Base-by-base conservation (phyloP, 2,113 vertebrate species). In the Siphamia tubifer region DNA sequence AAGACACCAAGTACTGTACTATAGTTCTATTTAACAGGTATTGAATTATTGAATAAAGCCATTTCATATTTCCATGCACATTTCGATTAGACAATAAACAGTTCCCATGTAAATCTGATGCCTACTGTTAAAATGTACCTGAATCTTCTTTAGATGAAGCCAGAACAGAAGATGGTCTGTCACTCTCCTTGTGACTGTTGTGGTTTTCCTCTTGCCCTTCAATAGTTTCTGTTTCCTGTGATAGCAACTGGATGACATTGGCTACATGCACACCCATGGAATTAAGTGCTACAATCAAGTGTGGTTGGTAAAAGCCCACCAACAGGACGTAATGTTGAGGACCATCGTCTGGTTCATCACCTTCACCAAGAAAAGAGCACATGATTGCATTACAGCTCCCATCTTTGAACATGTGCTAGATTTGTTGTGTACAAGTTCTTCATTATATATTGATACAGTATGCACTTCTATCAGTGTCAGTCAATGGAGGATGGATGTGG, bases 271-370 rank as follows among this genome's bases (percentile, higher is more conserved):
- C 68, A 13, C 94, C 94, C 21, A 98, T 84, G 1, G 92, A 86
- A 32, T 87, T 82, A 51, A 98, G 91, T 8, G 92, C 82, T 1
- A 68, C 77, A 38, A 98, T 77, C 6, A 98, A 84, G 43, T 93
- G 90, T 11, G 91, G 94, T 65, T 93, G 89, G 38, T 93, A 69
- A 74, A 99, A 97, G 61, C 94, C 95, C 77, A 93, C 39, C 13
- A 98, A 73, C 53, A 99, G 87, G 78, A 97, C 80, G 83, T 98
- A 99, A 83, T 92, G 92, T 21, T 98, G 93, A 64, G 95, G 94
- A 44, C 96, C 97, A 38, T 96, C 94, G 6, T 94, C 93, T 58
- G 97, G 98, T 85, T 98, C 96, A 67, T 99, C 97, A 34, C 96
- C 98, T 99, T 83, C 23, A 30, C 28, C 9, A 15, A 48, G n/a